Conservation (phyloP, 1,140 invertebrate species). For the Eueides isabella region DNA sequence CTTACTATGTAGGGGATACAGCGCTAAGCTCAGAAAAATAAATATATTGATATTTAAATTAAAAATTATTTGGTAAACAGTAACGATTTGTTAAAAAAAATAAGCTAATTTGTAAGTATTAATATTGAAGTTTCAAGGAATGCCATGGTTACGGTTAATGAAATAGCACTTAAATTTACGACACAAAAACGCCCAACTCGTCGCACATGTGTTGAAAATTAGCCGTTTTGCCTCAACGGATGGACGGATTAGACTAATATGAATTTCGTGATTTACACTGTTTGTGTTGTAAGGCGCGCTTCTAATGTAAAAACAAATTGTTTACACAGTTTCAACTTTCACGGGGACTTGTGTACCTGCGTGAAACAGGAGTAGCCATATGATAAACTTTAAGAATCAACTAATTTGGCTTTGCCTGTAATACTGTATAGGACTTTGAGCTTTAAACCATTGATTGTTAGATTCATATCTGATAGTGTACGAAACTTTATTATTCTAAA, state of each 20-base stretch:
- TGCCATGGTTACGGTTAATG: conserved; percentile 69
- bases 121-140: conserved; percentile 37
- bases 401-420: conserved; percentile 19
- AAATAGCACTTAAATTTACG: conserved; percentile 76
- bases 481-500: conserved; percentile 50
- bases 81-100: neutral
- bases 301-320: conserved; percentile 73
- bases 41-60: neutral
- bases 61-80: neutral
- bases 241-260: conserved; percentile 76
- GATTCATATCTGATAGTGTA: conserved; percentile 23
- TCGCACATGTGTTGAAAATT: conserved; percentile 72
- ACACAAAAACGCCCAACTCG: conserved; percentile 64
- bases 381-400: conserved; percentile 42
- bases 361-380: conserved; percentile 50
- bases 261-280: conserved; percentile 76
- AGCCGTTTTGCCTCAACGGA: conserved; percentile 62
- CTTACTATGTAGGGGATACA: no score
- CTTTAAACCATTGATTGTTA: conserved; percentile 42
- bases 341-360: conserved; percentile 60
- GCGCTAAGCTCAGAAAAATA: no score
- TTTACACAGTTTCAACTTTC: conserved; percentile 76
- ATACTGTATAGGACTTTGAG: conserved; percentile 42
- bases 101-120: neutral
- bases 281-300: conserved; percentile 70